Conservation (phyloP, 2,113 vertebrate species). For the Chunga burmeisteri region DNA sequence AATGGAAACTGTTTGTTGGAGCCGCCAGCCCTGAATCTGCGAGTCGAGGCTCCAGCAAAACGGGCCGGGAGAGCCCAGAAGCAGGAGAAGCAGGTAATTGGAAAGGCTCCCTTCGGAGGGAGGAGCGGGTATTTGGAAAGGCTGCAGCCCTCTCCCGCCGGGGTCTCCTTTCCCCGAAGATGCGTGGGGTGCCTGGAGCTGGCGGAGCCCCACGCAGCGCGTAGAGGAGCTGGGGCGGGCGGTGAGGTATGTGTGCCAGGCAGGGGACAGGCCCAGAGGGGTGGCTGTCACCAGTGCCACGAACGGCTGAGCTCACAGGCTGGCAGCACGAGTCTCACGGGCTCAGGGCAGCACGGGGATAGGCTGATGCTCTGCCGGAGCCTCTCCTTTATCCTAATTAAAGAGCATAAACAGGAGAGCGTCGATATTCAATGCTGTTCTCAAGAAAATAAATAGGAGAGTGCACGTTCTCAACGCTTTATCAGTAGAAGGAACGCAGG, state of each 20-base stretch:
- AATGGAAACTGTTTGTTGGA: constrained; percentile 91
- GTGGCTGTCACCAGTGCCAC: neutral
- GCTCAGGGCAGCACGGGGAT: neutral
- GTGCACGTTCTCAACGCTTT: fast-evolving
- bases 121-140: neutral
- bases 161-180: neutral
- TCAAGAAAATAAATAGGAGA: neutral
- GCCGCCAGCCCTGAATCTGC: constrained; percentile 87
- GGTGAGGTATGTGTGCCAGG: neutral
- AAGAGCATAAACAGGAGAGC: neutral
- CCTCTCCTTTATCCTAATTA: neutral
- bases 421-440: fast-evolving
- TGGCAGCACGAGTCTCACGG: fast-evolving
- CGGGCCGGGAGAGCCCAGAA: constrained; percentile 76
- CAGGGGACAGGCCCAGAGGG: neutral
- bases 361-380: fast-evolving
- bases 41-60: constrained; percentile 84
- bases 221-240: neutral
- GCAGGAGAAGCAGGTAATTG: constrained; percentile 77
- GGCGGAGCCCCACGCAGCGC: fast-evolving
- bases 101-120: neutral
- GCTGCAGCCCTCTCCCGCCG: neutral
- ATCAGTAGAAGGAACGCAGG: neutral
- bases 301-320: fast-evolving
- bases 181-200: neutral